Evolutionary conservation across 2,888 invertebrate species (phyloP).

Genomic region (Andrena camellia): DNA sequence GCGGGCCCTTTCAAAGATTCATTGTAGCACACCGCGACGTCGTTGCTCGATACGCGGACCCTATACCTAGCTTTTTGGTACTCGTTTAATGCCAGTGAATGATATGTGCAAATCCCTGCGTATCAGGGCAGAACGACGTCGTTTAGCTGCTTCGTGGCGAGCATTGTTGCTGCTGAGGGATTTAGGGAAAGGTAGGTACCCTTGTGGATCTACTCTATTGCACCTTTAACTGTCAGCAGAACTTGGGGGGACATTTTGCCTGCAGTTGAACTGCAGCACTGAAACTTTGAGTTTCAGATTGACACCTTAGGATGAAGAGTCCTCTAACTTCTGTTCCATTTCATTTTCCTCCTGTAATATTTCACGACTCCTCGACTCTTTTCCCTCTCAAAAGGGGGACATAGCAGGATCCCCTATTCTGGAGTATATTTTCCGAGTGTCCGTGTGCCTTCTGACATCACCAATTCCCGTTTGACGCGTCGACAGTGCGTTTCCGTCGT

Average conservation of each 20-base stretch:
- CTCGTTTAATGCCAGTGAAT: neutral
- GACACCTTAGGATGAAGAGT: too few relatives aligned
- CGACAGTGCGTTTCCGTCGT: conserved; percentile 55
- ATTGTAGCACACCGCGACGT: conserved; percentile 68
- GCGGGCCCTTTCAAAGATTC: conserved; percentile 75
- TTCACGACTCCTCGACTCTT: neutral
- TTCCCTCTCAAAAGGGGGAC: neutral
- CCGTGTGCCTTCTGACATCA: neutral
- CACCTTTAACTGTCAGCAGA: neutral
- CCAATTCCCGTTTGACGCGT: conserved; percentile 45
- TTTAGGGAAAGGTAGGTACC: neutral
- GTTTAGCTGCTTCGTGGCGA: neutral
- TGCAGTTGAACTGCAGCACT: too few relatives aligned
- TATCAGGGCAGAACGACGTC: too few relatives aligned
- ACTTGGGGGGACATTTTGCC: neutral
- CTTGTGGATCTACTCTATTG: neutral
- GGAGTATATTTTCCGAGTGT: conserved; percentile 13
- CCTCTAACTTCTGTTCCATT: too few relatives aligned
- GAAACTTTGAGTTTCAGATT: too few relatives aligned
- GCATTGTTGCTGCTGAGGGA: neutral
- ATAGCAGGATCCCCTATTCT: neutral
- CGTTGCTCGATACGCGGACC: conserved; percentile 8
- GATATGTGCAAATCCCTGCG: neutral
- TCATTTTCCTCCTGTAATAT: neutral
- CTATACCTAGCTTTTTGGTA: conserved; percentile 2